Base-by-base conservation (phyloP, 1,140 invertebrate genomes). In the Triops cancriformis region DNA sequence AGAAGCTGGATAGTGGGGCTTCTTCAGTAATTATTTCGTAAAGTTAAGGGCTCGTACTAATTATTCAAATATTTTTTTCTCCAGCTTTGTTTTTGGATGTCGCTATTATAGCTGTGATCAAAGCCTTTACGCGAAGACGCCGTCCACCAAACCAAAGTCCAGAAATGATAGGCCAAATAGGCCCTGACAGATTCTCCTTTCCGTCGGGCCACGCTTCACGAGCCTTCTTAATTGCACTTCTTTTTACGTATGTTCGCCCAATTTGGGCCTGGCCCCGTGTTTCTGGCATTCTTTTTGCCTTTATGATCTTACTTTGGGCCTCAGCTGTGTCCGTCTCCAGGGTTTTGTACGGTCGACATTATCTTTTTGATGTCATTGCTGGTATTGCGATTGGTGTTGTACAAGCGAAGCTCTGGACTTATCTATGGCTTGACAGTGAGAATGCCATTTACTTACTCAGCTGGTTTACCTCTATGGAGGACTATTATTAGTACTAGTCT, bases 121-220 rank as follows among this genome's bases (percentile, higher is more conserved):
- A 99, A 86, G 90, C 95, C 6, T 83, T 90, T 72, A 88, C 92
- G 18, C 86, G 93, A 79, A 85, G 97, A 81, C 86, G 90, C 82
- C 85, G 97, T 72, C 96, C 96, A 18, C 80, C 86, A 1, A 72
- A 51, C 6, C 43, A 42, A 31, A 83, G 84, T 79, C 85, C 85
- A 80, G 91, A 94, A 80, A 88, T 89, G 85, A 87, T 89, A 76
- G 82, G 86, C 4, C 85, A 87, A 84, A 88, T 82, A 85, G 87
- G 89, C 0, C 87, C 95, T 0, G 97, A 98, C 84, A 92, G 96
- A 81, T 98, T 91, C 83, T 96, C 95, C 43, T 98, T 98, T 84
- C 97, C 97, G 31, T 98, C 96, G 0, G 97, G 97, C 0, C 97
- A 99, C 85, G 89, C 94, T 1, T 95, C 94, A n/a, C 85, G 97